phyloP scores from a whole-genome alignment of 2,888 invertebrate species.

The Euphydryas editha region DNA sequence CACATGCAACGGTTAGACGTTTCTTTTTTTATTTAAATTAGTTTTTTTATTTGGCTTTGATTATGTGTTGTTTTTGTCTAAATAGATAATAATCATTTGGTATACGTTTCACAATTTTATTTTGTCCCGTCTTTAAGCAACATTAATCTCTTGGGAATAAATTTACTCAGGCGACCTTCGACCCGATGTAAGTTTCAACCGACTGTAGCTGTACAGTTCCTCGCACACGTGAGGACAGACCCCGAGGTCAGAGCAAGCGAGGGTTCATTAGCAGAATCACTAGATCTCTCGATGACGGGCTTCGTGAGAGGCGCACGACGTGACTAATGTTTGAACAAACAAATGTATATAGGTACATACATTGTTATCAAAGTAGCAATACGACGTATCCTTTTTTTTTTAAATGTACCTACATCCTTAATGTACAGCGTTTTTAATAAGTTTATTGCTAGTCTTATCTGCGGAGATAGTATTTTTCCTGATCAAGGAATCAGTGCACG shows the following conservation, averaged over 20 bases:
- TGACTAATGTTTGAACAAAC: constrained; percentile 8
- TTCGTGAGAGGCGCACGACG: not conserved
- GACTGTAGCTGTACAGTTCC: not conserved
- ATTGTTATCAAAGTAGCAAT: not conserved
- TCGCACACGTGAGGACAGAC: not conserved
- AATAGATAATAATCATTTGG: not conserved
- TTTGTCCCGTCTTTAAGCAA: not conserved
- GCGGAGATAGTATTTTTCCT: no score
- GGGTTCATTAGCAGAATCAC: constrained; percentile 21
- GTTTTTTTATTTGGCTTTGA: not conserved
- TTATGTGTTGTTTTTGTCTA: not conserved
- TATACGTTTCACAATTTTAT: no score
- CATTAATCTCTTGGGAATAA: not conserved
- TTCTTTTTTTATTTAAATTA: not conserved
- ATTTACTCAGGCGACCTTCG: not conserved
- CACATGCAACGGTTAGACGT: not conserved
- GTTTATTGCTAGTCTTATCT: no score
- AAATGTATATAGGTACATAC: not conserved
- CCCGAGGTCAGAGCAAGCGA: not conserved
- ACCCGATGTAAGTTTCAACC: not conserved
- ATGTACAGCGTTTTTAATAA: no score
- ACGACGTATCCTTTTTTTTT: no score
- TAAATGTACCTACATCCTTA: no score
- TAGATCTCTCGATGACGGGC: not conserved
- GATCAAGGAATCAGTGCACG: not conserved